A percentile compares a stretch with the other conserved stretches of the same genome.
phyloP scores from a whole-genome alignment of 1,140 invertebrate species.

The Drosophila subobscura region DNA sequence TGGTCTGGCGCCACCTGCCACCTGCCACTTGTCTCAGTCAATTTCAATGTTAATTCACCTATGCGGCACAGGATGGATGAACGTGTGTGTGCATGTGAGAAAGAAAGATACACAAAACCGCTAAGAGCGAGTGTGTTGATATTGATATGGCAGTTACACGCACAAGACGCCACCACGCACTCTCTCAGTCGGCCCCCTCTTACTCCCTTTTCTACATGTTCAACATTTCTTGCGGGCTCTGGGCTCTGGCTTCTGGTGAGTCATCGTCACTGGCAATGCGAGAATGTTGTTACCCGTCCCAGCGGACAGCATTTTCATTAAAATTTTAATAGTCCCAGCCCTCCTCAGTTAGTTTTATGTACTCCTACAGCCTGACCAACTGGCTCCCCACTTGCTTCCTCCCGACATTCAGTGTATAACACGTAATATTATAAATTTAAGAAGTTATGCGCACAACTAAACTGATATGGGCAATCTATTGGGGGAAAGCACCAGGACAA shows the following conservation, averaged over 20 bases:
- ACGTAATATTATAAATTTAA: constrained; percentile 73
- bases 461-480: constrained; percentile 3
- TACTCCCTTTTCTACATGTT: not conserved
- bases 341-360: constrained; percentile 5
- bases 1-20: no score
- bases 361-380: constrained; percentile 1
- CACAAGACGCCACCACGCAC: constrained; percentile 49
- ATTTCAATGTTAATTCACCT: constrained; percentile 66
- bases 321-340: constrained; percentile 71
- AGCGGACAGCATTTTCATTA: constrained; percentile 74
- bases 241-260: constrained; percentile 33
- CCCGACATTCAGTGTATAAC: constrained; percentile 15
- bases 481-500: no score
- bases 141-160: constrained; percentile 79
- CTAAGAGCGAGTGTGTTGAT: constrained; percentile 43
- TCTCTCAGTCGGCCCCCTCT: not conserved
- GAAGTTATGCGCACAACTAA: constrained; percentile 35
- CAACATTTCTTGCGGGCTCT: not conserved
- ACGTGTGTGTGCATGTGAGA: constrained; percentile 13
- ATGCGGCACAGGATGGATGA: constrained; percentile 4
- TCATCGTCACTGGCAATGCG: constrained; percentile 60
- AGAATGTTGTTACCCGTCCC: constrained; percentile 58
- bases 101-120: not conserved
- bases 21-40: constrained; percentile 51
- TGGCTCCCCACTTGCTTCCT: not conserved